A percentile compares a stretch with the other conserved stretches of the same genome.
phyloP scores from a whole-genome alignment of 2,797 vertebrate species.

The Cossypha heuglini region DNA sequence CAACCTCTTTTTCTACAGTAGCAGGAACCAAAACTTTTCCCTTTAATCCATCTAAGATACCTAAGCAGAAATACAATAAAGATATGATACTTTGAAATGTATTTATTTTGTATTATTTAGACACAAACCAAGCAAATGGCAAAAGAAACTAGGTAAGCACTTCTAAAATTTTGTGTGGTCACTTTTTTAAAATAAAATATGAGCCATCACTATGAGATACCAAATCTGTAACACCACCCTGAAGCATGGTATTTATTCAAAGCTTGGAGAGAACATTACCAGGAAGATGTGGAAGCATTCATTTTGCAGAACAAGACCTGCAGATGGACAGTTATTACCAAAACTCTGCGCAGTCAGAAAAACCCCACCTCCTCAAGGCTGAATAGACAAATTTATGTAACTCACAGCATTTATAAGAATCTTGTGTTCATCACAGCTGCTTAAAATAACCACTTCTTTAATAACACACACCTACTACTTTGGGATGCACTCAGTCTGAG shows the following conservation, averaged over 20 bases:
- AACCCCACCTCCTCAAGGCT: not conserved
- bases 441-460: slow-evolving; percentile 28
- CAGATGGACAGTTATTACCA: not conserved
- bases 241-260: not conserved
- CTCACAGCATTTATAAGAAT: not conserved
- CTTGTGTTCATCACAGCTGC: not conserved
- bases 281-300: not conserved
- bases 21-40: not conserved
- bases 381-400: not conserved
- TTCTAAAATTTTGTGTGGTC: not conserved
- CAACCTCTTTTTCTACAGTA: not conserved
- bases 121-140: not conserved
- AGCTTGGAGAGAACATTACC: not conserved
- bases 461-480: not conserved
- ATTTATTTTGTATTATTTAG: not conserved
- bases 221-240: not conserved
- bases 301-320: not conserved
- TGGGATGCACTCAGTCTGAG: not conserved
- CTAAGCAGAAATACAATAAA: not conserved
- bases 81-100: rapidly evolving
- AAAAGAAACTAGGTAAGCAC: not conserved
- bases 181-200: not conserved
- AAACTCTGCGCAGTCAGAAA: rapidly evolving
- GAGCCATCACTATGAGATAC: not conserved
- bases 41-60: not conserved